phyloP scores from a whole-genome alignment of 2,888 invertebrate species.

The Mechanitis mazaeus region DNA sequence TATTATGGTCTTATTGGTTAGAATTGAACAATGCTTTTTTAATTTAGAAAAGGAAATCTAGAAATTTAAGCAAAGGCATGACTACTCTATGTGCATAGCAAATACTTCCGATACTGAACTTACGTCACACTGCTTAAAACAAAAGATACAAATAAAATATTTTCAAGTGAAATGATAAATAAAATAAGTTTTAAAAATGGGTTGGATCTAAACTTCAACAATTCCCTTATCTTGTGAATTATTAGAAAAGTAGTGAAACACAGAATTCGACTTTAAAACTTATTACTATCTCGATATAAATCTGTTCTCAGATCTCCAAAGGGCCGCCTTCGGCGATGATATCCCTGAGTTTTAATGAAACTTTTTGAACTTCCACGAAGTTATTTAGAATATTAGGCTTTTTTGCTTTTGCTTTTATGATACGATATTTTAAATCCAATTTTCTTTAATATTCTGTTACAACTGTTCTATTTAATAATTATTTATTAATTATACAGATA shows the following conservation, averaged over 20 bases:
- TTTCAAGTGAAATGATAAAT: neutral
- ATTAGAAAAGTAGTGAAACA: slow-evolving; percentile 29
- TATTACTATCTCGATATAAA: slow-evolving; percentile 29
- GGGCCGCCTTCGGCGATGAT: slow-evolving; percentile 26
- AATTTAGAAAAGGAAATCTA: too few relatives aligned
- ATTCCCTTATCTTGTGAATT: slow-evolving; percentile 26
- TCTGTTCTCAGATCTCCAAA: slow-evolving; percentile 30
- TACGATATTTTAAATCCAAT: too few relatives aligned
- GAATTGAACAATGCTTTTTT: too few relatives aligned
- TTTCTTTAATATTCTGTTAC: too few relatives aligned
- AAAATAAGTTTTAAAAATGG: slow-evolving; percentile 7
- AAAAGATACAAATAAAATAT: neutral
- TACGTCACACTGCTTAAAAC: too few relatives aligned
- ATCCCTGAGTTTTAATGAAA: slow-evolving; percentile 25
- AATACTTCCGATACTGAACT: too few relatives aligned
- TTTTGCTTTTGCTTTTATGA: slow-evolving; percentile 1
- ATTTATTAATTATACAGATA: too few relatives aligned
- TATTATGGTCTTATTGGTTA: too few relatives aligned
- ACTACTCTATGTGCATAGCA: too few relatives aligned
- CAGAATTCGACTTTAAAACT: slow-evolving; percentile 26
- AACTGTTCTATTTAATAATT: too few relatives aligned
- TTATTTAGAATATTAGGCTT: neutral
- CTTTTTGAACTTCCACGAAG: slow-evolving; percentile 18
- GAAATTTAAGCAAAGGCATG: too few relatives aligned
- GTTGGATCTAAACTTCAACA: slow-evolving; percentile 14